Percentiles rank a stretch among this genome's conserved stretches.
Conservation (phyloP, 2,888 invertebrate species). For the Leptogaster cylindrica region DNA sequence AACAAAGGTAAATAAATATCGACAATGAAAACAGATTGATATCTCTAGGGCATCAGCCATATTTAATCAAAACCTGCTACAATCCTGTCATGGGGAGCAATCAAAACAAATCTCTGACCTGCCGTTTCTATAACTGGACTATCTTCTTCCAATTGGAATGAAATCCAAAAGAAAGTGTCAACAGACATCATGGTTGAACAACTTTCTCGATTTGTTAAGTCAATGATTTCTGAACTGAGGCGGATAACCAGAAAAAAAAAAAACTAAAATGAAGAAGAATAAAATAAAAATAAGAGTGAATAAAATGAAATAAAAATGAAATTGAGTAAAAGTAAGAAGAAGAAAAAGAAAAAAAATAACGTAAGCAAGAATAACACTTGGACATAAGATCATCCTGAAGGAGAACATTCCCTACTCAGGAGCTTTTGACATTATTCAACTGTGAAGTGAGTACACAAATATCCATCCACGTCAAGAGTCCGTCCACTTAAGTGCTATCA, state of each 20-base stretch:
- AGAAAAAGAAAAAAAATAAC: conserved; percentile 1
- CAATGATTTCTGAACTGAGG: neutral
- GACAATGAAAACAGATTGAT: too few species aligned
- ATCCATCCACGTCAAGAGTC: conserved; percentile 36
- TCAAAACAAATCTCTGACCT: conserved; percentile 34
- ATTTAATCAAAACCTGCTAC: conserved; percentile 34
- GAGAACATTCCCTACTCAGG: conserved; percentile 27
- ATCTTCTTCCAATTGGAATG: neutral
- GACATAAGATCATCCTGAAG: conserved; percentile 21
- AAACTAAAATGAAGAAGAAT: neutral
- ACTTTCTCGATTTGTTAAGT: conserved; percentile 2
- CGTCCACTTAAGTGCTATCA: conserved; percentile 39
- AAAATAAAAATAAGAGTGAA: conserved; percentile 15
- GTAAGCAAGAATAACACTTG: conserved; percentile 28
- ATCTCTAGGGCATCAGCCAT: too few species aligned
- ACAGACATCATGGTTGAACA: conserved; percentile 13
- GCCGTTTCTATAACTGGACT: neutral
- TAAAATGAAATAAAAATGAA: too few species aligned
- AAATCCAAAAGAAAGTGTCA: conserved; percentile 11
- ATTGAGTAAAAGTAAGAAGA: too few species aligned
- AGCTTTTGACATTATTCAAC: conserved; percentile 35
- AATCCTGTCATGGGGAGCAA: conserved; percentile 27
- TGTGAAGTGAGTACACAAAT: conserved; percentile 27
- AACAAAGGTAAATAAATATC: too few species aligned
- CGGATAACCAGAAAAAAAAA: neutral